These are phyloP conservation scores for Patagioenas fasciata DNA, from an alignment of 2,113 vertebrate species.

Conservation along the genomic window DNA sequence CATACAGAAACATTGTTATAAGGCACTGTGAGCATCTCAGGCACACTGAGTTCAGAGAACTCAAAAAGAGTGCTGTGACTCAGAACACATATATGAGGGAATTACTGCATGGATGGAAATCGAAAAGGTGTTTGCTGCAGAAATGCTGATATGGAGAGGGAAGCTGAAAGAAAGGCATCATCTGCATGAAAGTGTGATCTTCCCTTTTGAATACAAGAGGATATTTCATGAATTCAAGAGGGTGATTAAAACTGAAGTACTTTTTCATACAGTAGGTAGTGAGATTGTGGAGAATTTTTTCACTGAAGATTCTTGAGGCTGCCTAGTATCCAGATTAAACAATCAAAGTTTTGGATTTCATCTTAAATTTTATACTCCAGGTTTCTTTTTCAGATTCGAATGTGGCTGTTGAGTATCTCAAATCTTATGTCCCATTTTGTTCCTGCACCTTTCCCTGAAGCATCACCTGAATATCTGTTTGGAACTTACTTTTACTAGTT, in stretches of 20 bases:
- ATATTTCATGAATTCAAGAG: not conserved
- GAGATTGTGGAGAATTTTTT: not conserved
- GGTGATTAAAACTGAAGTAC: not conserved
- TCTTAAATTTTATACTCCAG: not conserved
- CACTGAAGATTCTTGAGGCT: not conserved
- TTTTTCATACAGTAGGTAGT: not conserved
- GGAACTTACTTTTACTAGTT: rapidly evolving
- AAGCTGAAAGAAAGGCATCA: not conserved
- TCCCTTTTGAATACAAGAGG: not conserved
- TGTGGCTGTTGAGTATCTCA: not conserved
- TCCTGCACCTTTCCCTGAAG: not conserved
- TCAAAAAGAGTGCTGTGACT: not conserved
- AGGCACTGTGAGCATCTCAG: not conserved
- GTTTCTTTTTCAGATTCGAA: not conserved
- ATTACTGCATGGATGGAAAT: not conserved
- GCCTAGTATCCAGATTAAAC: not conserved
- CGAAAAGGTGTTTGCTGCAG: not conserved
- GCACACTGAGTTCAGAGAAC: not conserved
- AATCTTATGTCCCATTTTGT: not conserved
- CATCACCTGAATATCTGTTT: not conserved
- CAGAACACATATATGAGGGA: not conserved
- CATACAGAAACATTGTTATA: not conserved
- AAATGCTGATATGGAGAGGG: not conserved
- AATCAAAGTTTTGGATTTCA: not conserved
- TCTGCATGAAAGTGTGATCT: not conserved